Evolutionary conservation across 2,888 invertebrate species (phyloP).

Genomic region (Himalopsyche japonica): DNA sequence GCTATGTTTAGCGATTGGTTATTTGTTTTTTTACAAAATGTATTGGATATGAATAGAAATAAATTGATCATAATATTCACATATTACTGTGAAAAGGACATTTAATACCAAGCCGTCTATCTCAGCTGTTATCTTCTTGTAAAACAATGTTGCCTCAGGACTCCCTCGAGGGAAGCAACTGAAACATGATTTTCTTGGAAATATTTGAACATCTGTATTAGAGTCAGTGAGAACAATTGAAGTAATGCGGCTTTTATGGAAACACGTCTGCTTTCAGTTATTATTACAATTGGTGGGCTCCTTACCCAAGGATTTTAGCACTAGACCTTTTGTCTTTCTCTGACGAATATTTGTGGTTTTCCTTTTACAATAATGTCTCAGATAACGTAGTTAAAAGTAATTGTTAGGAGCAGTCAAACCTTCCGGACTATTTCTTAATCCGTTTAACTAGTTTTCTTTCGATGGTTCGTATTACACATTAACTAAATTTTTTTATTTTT

Average conservation of each 20-base stretch:
- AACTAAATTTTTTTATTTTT: too few relatives aligned
- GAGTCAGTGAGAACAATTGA: slow-evolving; percentile 12
- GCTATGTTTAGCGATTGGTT: too few relatives aligned
- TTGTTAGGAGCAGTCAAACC: neutral
- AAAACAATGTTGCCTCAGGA: neutral
- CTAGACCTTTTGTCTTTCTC: neutral
- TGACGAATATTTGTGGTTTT: neutral
- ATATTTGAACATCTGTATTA: neutral
- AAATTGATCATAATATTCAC: neutral
- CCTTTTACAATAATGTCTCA: neutral
- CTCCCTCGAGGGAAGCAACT: neutral
- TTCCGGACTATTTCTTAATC: neutral
- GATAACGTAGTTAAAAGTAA: neutral
- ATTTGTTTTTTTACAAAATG: neutral
- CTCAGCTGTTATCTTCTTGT: neutral
- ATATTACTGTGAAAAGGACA: neutral
- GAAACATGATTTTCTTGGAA: neutral
- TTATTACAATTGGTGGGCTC: slow-evolving; percentile 6
- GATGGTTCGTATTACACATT: too few relatives aligned
- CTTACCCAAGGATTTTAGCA: neutral
- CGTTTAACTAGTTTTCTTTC: too few relatives aligned
- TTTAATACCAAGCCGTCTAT: neutral
- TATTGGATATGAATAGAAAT: neutral
- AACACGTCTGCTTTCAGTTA: slow-evolving; percentile 32
- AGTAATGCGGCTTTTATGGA: slow-evolving; percentile 22